These are phyloP conservation scores for Prunella strophiata DNA, from an alignment of 2,797 vertebrate genomes.

Conservation along the genomic window DNA sequence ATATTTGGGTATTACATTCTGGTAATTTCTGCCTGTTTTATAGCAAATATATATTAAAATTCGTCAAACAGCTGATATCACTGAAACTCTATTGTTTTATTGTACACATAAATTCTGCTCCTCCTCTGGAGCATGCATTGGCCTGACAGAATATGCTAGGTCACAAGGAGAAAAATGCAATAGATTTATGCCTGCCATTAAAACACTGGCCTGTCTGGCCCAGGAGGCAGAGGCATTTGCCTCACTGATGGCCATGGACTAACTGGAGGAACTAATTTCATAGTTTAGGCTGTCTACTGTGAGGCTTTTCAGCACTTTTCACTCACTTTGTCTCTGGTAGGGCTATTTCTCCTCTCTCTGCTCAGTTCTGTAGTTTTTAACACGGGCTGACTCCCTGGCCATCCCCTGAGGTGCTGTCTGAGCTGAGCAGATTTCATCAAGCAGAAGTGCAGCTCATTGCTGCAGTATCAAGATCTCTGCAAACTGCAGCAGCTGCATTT, in stretches of 20 bases:
- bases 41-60: constrained; percentile 50
- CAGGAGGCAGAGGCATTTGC: background rate
- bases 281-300: background rate
- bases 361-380: background rate
- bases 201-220: constrained; percentile 16
- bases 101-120: constrained; percentile 27
- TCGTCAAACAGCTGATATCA: constrained; percentile 51
- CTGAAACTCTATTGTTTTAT: constrained; percentile 19
- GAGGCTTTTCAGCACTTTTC: constrained; percentile 19
- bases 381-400: background rate
- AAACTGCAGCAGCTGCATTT: background rate
- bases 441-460: background rate
- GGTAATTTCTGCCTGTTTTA: constrained; percentile 48
- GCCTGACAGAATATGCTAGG: constrained; percentile 22
- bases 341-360: background rate
- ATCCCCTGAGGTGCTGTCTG: background rate
- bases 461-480: background rate
- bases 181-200: constrained; percentile 37
- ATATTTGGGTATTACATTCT: constrained; percentile 60
- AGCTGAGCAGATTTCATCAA: background rate
- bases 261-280: background rate
- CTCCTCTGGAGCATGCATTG: constrained; percentile 11
- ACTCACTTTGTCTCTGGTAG: background rate
- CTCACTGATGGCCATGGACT: background rate
- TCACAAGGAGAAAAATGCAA: background rate